Base-by-base conservation (phyloP, 2,888 invertebrate genomes). In the Oscheius sp. region DNA sequence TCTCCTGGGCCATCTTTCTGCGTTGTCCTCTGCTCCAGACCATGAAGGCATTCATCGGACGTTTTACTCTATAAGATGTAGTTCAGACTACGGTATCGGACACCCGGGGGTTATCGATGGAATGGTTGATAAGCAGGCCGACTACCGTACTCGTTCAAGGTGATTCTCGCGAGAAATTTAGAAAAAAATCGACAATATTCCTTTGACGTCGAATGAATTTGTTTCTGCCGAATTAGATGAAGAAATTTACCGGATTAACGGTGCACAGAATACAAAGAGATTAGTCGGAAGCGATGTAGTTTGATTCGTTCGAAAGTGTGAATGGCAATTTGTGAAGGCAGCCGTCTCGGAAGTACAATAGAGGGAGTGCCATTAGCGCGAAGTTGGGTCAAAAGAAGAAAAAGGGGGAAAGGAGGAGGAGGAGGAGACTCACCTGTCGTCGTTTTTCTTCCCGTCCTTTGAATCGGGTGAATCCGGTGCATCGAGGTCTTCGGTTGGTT, bases 31-130 rank as follows among this genome's bases (percentile, higher is more conserved):
- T 68, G 41, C 82, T 82, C 85, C 85, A 85, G 9, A 85, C 85
- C 85, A 85, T 85, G 66, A 85, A 81, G 8, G 83, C 83, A 65
- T 84, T 84, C 84, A 84, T 84, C 22, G 84, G 84, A n/a, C 84
- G 74, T 63, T 84, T 84, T 65, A 84, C 84, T 49, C 79, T 79
- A 73, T 47, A 75, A 72, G 28, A 28, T 20, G 30, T 51, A 33
- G 50, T 9, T 9, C 14, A 36, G 41, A 12, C 20, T 41, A 41
- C 41, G 41, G 41, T 41, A 41, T 14, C 14, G 4, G 14, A 20
- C 5, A 20, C 9, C 45, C 47, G 24, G 47, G 22, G 12, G 12
- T 3, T 47, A 47, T 47, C 22, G 47, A 47, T 47, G 24, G 22
- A 47, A 54, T 32, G 54, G 32, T 32, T 54, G 54, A 54, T 54